A percentile compares a stretch with the other conserved stretches of the same genome.
Conservation (phyloP, 2,113 vertebrate species). For the Eudyptes chrysolophus region DNA sequence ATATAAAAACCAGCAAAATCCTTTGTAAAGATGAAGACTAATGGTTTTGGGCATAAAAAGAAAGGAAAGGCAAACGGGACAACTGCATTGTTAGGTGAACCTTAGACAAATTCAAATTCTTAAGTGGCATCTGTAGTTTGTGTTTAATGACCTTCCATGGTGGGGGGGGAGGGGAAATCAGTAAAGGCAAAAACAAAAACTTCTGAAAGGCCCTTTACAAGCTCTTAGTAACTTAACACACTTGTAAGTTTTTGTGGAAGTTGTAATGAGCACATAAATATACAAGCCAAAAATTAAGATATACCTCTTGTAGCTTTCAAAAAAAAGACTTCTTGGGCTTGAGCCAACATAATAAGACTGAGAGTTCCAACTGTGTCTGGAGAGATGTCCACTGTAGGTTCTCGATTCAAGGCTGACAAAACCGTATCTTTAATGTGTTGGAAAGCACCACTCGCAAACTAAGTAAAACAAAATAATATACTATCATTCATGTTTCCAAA, state of each 20-base stretch:
- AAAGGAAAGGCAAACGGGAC: neutral
- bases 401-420: conserved; percentile 90
- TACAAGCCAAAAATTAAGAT: neutral
- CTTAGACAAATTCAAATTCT: neutral
- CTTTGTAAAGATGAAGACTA: neutral
- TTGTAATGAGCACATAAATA: neutral
- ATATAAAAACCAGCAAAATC: neutral
- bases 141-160: neutral
- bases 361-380: conserved; percentile 94
- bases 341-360: conserved; percentile 96
- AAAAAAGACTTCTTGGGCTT: conserved; percentile 98
- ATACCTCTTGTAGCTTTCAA: conserved; percentile 96
- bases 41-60: neutral
- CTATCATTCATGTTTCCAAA: neutral
- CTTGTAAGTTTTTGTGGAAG: neutral
- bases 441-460: conserved; percentile 96
- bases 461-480: neutral
- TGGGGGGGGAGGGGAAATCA: neutral
- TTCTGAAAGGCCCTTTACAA: neutral
- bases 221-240: neutral
- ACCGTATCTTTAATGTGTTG: conserved; percentile 97
- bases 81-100: neutral
- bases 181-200: neutral
- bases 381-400: conserved; percentile 96
- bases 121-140: neutral